Evolutionary conservation across 2,888 invertebrate genomes (phyloP).

Genomic region (Carpatolechia fugitivella): DNA sequence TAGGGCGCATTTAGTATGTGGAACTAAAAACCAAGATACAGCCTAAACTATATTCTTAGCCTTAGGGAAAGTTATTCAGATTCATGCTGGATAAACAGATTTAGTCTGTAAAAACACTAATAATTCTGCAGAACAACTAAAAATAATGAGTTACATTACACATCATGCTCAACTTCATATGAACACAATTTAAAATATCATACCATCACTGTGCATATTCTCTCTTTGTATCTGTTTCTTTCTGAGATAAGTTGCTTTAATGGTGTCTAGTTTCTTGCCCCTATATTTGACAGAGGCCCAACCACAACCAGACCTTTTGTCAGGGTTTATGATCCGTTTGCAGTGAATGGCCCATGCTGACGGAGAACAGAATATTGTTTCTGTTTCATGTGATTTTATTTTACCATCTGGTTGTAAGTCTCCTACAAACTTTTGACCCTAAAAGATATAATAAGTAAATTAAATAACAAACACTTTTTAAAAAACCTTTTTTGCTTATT

Average conservation of each 20-base stretch:
- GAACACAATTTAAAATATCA: background rate
- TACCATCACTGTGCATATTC: slow-evolving; percentile 72
- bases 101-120: too few species aligned
- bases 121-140: too few species aligned
- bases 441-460: slow-evolving; percentile 15
- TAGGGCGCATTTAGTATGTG: too few species aligned
- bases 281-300: slow-evolving; percentile 95
- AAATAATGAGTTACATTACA: too few species aligned
- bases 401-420: slow-evolving; percentile 92
- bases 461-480: too few species aligned
- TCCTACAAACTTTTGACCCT: slow-evolving; percentile 94
- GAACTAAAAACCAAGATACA: too few species aligned
- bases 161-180: too few species aligned
- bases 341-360: slow-evolving; percentile 97
- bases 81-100: too few species aligned
- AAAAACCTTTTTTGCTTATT: too few species aligned
- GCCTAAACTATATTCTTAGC: too few species aligned
- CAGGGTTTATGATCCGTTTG: slow-evolving; percentile 93
- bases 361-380: slow-evolving; percentile 92
- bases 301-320: slow-evolving; percentile 94
- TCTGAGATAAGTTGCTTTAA: slow-evolving; percentile 91
- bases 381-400: slow-evolving; percentile 93
- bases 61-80: too few species aligned
- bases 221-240: slow-evolving; percentile 82
- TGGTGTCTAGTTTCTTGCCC: slow-evolving; percentile 92